phyloP scores from a whole-genome alignment of 2,888 invertebrate genomes.

The Tipula vernalis region DNA sequence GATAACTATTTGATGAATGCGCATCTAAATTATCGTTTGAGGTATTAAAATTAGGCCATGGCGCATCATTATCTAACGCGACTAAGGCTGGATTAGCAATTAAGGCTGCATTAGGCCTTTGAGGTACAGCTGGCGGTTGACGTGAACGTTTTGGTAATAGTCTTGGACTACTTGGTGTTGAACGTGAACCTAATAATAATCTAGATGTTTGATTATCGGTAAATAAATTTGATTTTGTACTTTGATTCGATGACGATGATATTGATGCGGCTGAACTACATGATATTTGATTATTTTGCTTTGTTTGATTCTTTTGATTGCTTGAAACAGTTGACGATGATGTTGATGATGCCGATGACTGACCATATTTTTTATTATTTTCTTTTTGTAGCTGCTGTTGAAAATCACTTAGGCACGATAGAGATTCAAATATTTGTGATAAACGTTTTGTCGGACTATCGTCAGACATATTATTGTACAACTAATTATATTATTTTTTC shows the following conservation, averaged over 20 bases:
- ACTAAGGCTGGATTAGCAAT: conserved; percentile 25
- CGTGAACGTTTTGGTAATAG: conserved; percentile 44
- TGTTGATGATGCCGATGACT: conserved; percentile 13
- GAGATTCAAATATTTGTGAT: conserved; percentile 73
- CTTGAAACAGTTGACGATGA: not conserved
- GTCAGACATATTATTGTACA: conserved; percentile 33
- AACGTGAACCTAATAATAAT: conserved; percentile 31
- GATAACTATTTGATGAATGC: conserved; percentile 35
- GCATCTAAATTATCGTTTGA: conserved; percentile 33
- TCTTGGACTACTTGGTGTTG: conserved; percentile 62
- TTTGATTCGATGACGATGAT: conserved; percentile 6
- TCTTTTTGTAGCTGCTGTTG: conserved; percentile 35
- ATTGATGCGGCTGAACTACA: conserved; percentile 14
- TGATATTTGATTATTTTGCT: conserved; percentile 11
- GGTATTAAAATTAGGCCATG: conserved; percentile 31
- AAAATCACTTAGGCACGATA: conserved; percentile 58
- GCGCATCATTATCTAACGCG: conserved; percentile 31
- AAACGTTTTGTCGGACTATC: conserved; percentile 56
- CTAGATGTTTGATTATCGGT: conserved; percentile 13
- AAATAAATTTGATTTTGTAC: conserved; percentile 11
- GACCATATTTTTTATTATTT: conserved; percentile 5
- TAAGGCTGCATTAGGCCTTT: conserved; percentile 24
- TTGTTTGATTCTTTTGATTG: conserved; percentile 12
- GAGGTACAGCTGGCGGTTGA: conserved; percentile 32
- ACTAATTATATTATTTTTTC: not conserved